phyloP scores from a whole-genome alignment of 2,888 invertebrate species.

The Yponomeuta malinellus region DNA sequence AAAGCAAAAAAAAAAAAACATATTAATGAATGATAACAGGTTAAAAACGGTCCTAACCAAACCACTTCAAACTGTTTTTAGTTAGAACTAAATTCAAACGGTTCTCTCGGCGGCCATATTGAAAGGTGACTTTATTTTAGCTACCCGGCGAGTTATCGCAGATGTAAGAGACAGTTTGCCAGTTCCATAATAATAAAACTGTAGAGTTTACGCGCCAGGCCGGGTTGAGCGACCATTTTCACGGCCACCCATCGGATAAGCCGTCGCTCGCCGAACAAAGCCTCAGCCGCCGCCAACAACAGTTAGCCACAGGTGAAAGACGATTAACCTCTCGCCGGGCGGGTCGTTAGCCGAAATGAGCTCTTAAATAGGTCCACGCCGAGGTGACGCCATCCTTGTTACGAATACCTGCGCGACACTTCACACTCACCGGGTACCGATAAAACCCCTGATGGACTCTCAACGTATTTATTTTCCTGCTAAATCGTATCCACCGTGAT shows the following conservation, averaged over 20 bases:
- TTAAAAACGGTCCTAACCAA: background rate
- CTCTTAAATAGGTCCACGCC: constrained; percentile 46
- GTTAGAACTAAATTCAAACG: background rate
- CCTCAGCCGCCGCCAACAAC: constrained; percentile 36
- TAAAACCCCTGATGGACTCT: constrained; percentile 53
- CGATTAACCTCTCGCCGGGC: constrained; percentile 60
- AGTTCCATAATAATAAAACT: constrained; percentile 61
- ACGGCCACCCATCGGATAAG: constrained; percentile 36
- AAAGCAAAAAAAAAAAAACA: too few species aligned
- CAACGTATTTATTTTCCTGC: constrained; percentile 38
- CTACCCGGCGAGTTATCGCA: constrained; percentile 22
- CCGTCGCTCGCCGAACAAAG: constrained; percentile 22
- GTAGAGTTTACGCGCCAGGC: constrained; percentile 43
- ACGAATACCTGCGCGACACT: constrained; percentile 47
- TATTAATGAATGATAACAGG: too few species aligned
- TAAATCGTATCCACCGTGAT: constrained; percentile 26
- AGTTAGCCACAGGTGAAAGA: constrained; percentile 61
- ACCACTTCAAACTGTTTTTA: background rate
- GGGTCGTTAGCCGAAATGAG: constrained; percentile 48
- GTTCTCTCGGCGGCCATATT: background rate
- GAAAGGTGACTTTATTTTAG: background rate
- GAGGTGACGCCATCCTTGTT: constrained; percentile 47
- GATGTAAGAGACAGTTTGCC: constrained; percentile 49
- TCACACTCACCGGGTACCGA: constrained; percentile 45
- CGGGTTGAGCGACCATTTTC: constrained; percentile 67